Evolutionary conservation across 2,797 vertebrate species (phyloP).

Genomic region (Octomys mimax): DNA sequence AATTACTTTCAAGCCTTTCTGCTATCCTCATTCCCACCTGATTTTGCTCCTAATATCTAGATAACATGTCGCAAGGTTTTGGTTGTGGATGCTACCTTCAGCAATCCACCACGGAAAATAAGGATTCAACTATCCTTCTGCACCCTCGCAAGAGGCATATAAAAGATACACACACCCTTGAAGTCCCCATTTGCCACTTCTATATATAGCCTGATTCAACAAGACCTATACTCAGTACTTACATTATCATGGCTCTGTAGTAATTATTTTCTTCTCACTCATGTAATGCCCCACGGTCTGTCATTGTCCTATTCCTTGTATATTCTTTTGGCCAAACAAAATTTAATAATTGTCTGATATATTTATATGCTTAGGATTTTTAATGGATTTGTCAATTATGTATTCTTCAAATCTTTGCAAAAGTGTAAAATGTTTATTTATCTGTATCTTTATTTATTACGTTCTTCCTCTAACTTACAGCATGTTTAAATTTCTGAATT

Average conservation of each 20-base stretch:
- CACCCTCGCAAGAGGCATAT: not conserved
- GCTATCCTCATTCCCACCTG: accelerated
- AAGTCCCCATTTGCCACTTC: not conserved
- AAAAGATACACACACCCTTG: too few species aligned
- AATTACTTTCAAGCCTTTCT: not conserved
- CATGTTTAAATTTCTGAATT: not conserved
- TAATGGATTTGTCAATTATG: not conserved
- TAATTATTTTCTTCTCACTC: not conserved
- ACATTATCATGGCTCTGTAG: not conserved
- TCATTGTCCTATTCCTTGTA: not conserved
- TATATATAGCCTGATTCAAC: not conserved
- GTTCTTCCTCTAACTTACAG: not conserved
- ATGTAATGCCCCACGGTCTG: not conserved
- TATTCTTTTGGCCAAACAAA: not conserved
- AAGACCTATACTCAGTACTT: not conserved
- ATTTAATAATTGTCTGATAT: not conserved
- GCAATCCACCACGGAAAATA: not conserved
- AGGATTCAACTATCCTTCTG: not conserved
- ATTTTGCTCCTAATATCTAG: not conserved
- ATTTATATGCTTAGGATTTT: not conserved
- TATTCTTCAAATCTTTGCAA: not conserved
- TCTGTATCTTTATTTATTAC: not conserved
- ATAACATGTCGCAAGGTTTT: not conserved
- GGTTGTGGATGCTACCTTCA: not conserved
- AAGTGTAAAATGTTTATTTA: not conserved